These are phyloP conservation scores for Cromileptes altivelis DNA, from an alignment of 2,113 vertebrate genomes.

Conservation along the genomic window DNA sequence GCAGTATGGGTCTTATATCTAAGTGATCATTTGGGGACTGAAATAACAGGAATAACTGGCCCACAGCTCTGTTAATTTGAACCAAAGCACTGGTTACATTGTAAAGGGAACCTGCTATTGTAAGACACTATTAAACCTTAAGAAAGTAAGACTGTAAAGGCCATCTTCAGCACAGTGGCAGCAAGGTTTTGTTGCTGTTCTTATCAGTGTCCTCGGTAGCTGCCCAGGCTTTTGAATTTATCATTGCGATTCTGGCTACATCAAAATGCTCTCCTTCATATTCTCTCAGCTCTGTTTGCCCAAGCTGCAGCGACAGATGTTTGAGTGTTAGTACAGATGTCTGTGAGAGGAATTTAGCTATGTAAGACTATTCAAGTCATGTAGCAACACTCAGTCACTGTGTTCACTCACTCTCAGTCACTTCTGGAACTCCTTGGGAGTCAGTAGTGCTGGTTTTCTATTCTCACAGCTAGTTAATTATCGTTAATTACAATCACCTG, in stretches of 20 bases:
- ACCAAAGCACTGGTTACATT: not conserved
- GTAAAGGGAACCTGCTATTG: not conserved
- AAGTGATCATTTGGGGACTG: not conserved
- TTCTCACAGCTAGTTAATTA: constrained; percentile 58
- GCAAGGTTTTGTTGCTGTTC: not conserved
- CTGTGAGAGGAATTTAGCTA: constrained; percentile 24
- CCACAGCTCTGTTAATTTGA: not conserved
- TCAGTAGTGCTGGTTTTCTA: constrained; percentile 11
- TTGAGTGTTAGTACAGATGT: constrained; percentile 49
- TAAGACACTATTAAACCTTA: not conserved
- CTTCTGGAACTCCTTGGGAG: constrained; percentile 20
- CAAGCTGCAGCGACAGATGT: constrained; percentile 46
- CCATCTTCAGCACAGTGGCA: not conserved
- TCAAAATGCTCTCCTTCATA: not conserved
- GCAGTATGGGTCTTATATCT: not conserved
- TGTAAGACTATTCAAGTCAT: constrained; percentile 33
- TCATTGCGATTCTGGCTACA: constrained; percentile 23
- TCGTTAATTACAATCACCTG: constrained; percentile 64
- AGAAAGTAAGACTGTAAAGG: not conserved
- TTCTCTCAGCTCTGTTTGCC: constrained; percentile 19
- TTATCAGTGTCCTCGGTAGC: constrained; percentile 33
- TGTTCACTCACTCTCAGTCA: not conserved
- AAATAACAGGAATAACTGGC: not conserved
- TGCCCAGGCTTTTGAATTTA: constrained; percentile 11
- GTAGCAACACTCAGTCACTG: constrained; percentile 29